phyloP scores from a whole-genome alignment of 2,888 invertebrate genomes.

The Caenorhabditis japonica region DNA sequence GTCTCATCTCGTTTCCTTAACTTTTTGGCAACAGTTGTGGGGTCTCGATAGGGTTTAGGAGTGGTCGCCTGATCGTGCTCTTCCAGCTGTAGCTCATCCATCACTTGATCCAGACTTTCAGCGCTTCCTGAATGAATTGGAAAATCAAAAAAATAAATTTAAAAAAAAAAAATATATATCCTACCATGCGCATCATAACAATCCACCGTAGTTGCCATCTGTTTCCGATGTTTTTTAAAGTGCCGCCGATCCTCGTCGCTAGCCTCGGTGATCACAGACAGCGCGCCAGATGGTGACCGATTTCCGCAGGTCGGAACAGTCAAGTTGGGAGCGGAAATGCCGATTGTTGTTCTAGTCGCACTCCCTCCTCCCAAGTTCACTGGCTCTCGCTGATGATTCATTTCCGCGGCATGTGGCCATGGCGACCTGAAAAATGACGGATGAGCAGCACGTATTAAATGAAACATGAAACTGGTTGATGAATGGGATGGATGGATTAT shows the following conservation, averaged over 20 bases:
- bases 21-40: slow-evolving; percentile 1
- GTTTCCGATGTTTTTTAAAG: slow-evolving; percentile 47
- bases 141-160: no score
- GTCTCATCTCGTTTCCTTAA: slow-evolving; percentile 15
- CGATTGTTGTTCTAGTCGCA: not conserved
- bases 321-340: slow-evolving; percentile 38
- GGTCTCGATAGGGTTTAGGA: slow-evolving; percentile 42
- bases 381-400: slow-evolving; percentile 31
- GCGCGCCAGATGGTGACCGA: slow-evolving; percentile 35
- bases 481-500: no score
- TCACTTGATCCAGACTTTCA: slow-evolving; percentile 50
- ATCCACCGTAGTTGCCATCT: no score
- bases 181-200: no score
- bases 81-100: slow-evolving; percentile 51
- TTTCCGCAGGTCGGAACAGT: slow-evolving; percentile 24
- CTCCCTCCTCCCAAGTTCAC: slow-evolving; percentile 13
- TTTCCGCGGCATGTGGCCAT: slow-evolving; percentile 44
- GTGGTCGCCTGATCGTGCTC: slow-evolving; percentile 31
- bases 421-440: slow-evolving; percentile 40
- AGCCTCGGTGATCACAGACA: slow-evolving; percentile 69
- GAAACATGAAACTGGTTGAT: no score
- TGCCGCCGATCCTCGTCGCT: slow-evolving; percentile 62
- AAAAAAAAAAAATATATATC: no score
- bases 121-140: slow-evolving; percentile 36
- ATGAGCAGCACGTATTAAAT: not conserved